Conservation (phyloP, 2,113 vertebrate species). For the Tachysurus vachellii region DNA sequence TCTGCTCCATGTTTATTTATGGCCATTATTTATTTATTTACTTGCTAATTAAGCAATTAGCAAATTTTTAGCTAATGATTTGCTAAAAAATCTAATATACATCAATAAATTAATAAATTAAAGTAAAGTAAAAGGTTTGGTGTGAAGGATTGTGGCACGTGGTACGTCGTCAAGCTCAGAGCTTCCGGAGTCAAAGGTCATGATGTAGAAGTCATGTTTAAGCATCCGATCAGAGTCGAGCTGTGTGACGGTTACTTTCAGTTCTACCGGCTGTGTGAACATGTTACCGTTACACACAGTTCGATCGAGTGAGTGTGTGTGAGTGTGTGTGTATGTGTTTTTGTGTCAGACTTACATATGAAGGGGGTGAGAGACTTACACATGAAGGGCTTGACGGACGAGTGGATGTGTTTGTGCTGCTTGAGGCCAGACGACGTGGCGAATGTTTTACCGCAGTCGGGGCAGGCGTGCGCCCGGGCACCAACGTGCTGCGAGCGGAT, state of each 20-base stretch:
- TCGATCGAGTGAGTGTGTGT: conserved; percentile 51
- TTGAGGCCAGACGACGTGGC: conserved; percentile 99
- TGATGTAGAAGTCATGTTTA: background rate
- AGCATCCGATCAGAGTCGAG: background rate
- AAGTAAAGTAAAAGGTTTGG: background rate
- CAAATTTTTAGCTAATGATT: background rate
- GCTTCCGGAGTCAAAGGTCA: background rate
- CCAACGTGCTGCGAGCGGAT: conserved; percentile 99
- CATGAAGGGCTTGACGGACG: conserved; percentile 99
- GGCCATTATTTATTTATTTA: background rate
- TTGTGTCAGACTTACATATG: conserved; percentile 78
- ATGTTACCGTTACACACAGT: background rate
- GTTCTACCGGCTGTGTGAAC: background rate
- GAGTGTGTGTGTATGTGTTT: conserved; percentile 50
- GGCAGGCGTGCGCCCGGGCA: conserved; percentile 95
- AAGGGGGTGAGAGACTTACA: conserved; percentile 93
- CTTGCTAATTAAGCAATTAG: background rate
- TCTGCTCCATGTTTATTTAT: background rate
- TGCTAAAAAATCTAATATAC: background rate
- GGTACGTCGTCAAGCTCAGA: background rate
- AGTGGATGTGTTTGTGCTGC: conserved; percentile 99
- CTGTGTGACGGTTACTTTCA: background rate
- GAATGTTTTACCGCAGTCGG: conserved; percentile 99
- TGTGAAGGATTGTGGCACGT: background rate
- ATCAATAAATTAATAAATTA: background rate